Evolutionary conservation across 2,113 vertebrate genomes (phyloP).

Genomic region (Labrus mixtus): DNA sequence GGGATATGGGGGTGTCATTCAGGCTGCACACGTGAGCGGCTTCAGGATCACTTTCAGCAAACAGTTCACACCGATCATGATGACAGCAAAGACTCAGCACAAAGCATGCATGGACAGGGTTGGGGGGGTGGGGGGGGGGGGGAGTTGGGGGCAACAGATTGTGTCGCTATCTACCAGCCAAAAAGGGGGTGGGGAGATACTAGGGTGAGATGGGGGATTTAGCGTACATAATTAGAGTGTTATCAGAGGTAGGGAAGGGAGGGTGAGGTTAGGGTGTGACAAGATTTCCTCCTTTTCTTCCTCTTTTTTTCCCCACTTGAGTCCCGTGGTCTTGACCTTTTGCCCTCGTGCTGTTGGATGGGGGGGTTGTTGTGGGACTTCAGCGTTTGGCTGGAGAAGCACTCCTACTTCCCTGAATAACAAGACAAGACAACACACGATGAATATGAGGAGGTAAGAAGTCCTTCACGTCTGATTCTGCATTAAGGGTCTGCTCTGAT

Average conservation of each 20-base stretch:
- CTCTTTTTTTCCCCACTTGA: constrained; percentile 56
- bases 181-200: constrained; percentile 13
- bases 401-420: constrained; percentile 91
- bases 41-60: constrained; percentile 56
- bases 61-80: constrained; percentile 64
- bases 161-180: constrained; percentile 74
- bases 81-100: constrained; percentile 22
- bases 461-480: background rate
- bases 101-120: constrained; percentile 42
- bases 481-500: constrained; percentile 6
- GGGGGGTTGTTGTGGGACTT: constrained; percentile 69
- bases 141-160: constrained; percentile 78
- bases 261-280: constrained; percentile 41
- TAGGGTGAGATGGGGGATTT: constrained; percentile 48
- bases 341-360: constrained; percentile 60
- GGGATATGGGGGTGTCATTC: constrained; percentile 37
- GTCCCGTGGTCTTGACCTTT: constrained; percentile 52
- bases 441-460: background rate
- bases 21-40: constrained; percentile 70
- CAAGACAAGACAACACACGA: constrained; percentile 34
- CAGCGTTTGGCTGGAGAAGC: constrained; percentile 95
- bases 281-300: constrained; percentile 59
- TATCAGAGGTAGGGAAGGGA: constrained; percentile 56
- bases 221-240: constrained; percentile 71
- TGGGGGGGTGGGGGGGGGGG: no score